Evolutionary conservation across 2,888 invertebrate genomes (phyloP), one percentile per base, ranked within the genome.

Genomic region (Meghimatium bilineatum): DNA sequence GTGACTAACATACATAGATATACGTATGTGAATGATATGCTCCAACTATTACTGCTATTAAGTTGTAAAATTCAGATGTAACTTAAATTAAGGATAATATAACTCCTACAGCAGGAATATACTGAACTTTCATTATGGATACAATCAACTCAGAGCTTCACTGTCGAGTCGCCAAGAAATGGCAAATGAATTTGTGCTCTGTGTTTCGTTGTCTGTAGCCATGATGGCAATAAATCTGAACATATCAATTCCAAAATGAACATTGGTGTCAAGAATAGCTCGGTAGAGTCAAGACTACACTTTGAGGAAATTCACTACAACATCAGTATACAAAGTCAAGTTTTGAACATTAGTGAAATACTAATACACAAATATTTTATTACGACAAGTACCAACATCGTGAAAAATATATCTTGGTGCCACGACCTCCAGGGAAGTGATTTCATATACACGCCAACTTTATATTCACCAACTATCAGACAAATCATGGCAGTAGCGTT

Each of bases 371-470:
- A 29, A 36, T 63, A 77, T 38, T 6, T 38, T 26, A 36, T 14
- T 14, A 36, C 60, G 34, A 23, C 36, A 14, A 29, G n/a, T 17
- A 34, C 17, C 56, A 60, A 44, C 63, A 10, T 36, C 17, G 63
- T 12, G 14, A 72, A 49, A 23, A 38, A 80, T 17, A n/a, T 72
- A 12, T 60, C 72, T 23, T 82, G 82, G 75, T 82, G 82, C 17
- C 63, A 74, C 34, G 75, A 82, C 34, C 66, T 75, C 3, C 72
- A 81, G 26, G 75, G 75, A 32, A 82, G 63, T 20, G 75, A 75
- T 49, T 82, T 82, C 32, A 75, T 82, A 63, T 82, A 82, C 66
- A 82, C 82, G 20, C 82, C 82, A 1, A 82, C 82, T 8, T 29
- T 75, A n/a, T 82, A 82, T 36, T 66, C 66, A 14, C 23, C 75